These are phyloP conservation scores for Sebastiscus albofasciatus DNA, from an alignment of 2,797 vertebrate species.

Conservation along the genomic window DNA sequence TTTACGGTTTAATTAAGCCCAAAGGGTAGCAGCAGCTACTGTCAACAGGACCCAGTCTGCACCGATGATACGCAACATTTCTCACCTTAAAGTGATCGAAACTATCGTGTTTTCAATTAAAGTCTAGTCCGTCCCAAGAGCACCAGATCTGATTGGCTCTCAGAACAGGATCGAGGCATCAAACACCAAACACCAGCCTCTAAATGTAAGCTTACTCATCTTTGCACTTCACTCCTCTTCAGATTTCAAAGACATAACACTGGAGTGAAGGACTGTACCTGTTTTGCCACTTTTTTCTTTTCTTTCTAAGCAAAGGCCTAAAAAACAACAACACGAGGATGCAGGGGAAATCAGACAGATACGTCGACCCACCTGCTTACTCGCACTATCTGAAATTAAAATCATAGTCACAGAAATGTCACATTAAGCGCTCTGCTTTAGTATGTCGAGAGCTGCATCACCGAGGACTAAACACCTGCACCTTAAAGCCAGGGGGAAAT, in stretches of 20 bases:
- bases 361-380: background rate
- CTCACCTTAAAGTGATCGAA: background rate
- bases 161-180: background rate
- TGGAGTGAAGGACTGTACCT: background rate
- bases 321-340: background rate
- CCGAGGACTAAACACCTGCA: background rate
- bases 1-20: conserved; percentile 28
- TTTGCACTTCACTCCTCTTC: background rate
- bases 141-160: rapidly evolving
- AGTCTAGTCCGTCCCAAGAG: background rate
- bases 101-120: background rate
- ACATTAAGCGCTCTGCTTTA: conserved; percentile 7
- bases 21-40: background rate
- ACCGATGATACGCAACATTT: background rate
- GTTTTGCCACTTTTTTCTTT: background rate
- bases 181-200: background rate
- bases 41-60: background rate
- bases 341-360: background rate
- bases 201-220: background rate
- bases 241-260: background rate
- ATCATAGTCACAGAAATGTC: conserved; percentile 24
- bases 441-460: background rate
- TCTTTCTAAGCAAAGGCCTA: background rate
- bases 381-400: background rate
- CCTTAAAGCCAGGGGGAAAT: background rate